These are phyloP conservation scores for Eupithecia exiguata DNA, from an alignment of 2,888 invertebrate species.

Conservation along the genomic window DNA sequence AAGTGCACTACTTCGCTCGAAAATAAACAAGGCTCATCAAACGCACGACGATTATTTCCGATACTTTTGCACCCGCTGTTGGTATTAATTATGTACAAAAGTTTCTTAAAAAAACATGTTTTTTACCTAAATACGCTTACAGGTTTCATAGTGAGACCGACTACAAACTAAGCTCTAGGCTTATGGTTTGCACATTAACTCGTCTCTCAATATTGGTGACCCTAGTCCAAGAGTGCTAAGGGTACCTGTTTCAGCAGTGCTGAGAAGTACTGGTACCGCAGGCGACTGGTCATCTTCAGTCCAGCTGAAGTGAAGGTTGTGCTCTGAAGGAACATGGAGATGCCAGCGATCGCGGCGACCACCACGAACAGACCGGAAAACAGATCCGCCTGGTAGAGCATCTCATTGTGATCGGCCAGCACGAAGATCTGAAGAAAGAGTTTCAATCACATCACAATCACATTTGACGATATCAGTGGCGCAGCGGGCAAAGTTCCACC, in stretches of 20 bases:
- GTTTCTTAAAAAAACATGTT: too few relatives aligned
- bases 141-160: neutral
- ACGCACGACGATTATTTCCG: neutral
- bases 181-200: neutral
- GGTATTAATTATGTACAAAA: too few relatives aligned
- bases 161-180: neutral
- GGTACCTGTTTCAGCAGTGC: slow-evolving; percentile 83
- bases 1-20: neutral
- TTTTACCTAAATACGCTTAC: neutral
- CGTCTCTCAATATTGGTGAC: neutral
- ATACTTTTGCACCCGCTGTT: neutral
- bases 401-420: slow-evolving; percentile 78
- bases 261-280: slow-evolving; percentile 77
- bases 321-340: slow-evolving; percentile 87
- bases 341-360: slow-evolving; percentile 86
- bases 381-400: slow-evolving; percentile 83
- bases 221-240: neutral
- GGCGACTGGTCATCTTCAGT: slow-evolving; percentile 88
- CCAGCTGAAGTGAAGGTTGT: slow-evolving; percentile 90
- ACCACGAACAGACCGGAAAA: slow-evolving; percentile 87
- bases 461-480: neutral
- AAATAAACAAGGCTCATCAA: neutral
- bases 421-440: slow-evolving; percentile 81
- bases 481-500: too few relatives aligned
- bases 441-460: neutral